phyloP scores from a whole-genome alignment of 2,113 vertebrate genomes.

The Gallinago undulata region DNA sequence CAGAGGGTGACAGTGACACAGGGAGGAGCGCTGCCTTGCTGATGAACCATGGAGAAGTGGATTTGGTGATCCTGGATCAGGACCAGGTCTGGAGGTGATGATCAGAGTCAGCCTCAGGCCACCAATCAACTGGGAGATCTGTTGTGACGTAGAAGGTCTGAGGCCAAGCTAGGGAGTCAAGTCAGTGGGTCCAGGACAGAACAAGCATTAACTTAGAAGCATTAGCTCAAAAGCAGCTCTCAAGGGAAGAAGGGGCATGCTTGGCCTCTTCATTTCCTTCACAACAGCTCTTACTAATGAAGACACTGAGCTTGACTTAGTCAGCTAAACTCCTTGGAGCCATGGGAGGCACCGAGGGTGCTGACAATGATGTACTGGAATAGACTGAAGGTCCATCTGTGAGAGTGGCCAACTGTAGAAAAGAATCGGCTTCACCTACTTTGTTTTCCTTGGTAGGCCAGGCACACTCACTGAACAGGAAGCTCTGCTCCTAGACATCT shows the following conservation, averaged over 20 bases:
- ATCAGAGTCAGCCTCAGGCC: neutral
- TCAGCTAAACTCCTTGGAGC: neutral
- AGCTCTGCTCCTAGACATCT: neutral
- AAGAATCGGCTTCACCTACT: neutral
- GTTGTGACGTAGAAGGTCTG: neutral
- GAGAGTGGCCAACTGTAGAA: neutral
- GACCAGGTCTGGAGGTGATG: neutral
- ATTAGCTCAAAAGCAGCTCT: neutral
- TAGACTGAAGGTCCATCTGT: neutral
- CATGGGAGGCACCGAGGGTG: neutral
- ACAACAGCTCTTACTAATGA: neutral
- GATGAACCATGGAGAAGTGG: fast-evolving
- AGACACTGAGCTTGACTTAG: neutral
- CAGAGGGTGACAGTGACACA: neutral
- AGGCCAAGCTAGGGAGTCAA: neutral
- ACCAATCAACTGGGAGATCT: neutral
- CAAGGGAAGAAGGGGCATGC: neutral
- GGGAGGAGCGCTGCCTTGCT: neutral
- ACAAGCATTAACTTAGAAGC: neutral
- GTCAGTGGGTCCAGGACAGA: neutral
- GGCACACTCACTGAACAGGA: neutral
- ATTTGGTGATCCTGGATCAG: neutral
- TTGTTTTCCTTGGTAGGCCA: neutral
- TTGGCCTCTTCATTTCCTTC: neutral
- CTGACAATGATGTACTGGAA: neutral